A percentile compares a stretch with the other conserved stretches of the same genome.
These are phyloP conservation scores for Spilosoma lubricipeda DNA, from an alignment of 2,888 invertebrate species.

Conservation along the genomic window DNA sequence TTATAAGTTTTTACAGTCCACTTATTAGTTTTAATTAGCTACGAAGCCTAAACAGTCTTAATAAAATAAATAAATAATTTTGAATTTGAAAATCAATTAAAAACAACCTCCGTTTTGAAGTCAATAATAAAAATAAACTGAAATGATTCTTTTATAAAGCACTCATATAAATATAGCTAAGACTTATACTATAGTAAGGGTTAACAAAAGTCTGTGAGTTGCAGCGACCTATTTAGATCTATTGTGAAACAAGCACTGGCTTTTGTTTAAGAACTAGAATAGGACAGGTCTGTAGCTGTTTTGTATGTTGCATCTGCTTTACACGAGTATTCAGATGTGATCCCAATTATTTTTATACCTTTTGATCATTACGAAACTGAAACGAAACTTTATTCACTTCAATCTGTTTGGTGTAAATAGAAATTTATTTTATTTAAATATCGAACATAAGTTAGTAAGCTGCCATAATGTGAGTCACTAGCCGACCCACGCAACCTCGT, in stretches of 20 bases:
- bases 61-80: too few relatives aligned
- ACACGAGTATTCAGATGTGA: neutral
- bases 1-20: too few relatives aligned
- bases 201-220: conserved; percentile 23
- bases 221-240: conserved; percentile 30
- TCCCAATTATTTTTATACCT: neutral
- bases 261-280: conserved; percentile 30
- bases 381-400: neutral
- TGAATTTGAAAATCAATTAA: too few relatives aligned
- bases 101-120: neutral
- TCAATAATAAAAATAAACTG: neutral
- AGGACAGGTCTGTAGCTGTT: conserved; percentile 13
- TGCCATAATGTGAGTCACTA: too few relatives aligned
- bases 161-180: conserved; percentile 7
- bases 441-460: too few relatives aligned
- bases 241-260: conserved; percentile 27
- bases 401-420: too few relatives aligned
- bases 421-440: too few relatives aligned
- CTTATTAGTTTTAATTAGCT: too few relatives aligned
- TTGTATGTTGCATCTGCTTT: neutral
- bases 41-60: too few relatives aligned
- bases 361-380: neutral
- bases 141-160: neutral
- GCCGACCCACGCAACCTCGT: too few relatives aligned
- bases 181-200: conserved; percentile 18